These are phyloP conservation scores for Lutjanus argentimaculatus DNA, from an alignment of 2,797 vertebrate species.

Conservation along the genomic window DNA sequence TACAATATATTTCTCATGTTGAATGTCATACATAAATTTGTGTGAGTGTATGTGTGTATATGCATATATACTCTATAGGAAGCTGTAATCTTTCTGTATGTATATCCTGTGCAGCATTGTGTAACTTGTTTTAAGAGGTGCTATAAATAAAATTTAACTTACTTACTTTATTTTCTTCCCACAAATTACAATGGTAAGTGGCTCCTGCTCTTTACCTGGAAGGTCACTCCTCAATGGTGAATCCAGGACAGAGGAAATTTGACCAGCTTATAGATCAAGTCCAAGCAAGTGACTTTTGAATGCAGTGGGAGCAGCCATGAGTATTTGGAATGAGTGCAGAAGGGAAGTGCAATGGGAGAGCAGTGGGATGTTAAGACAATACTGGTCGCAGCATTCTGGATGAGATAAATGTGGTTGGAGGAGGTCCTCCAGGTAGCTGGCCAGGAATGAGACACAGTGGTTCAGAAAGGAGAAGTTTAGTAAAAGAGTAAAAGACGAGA, in stretches of 20 bases:
- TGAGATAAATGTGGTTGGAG: not conserved
- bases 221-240: not conserved
- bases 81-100: too few relatives aligned
- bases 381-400: not conserved
- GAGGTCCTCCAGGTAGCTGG: not conserved
- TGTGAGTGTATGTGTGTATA: too few relatives aligned
- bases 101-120: too few relatives aligned
- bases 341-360: not conserved
- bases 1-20: too few relatives aligned
- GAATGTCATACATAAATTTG: too few relatives aligned
- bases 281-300: not conserved
- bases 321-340: not conserved
- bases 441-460: not conserved
- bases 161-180: too few relatives aligned
- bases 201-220: conserved; percentile 1
- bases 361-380: not conserved
- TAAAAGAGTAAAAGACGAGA: not conserved
- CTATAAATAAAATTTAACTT: too few relatives aligned
- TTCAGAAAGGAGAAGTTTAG: not conserved
- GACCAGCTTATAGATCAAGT: not conserved
- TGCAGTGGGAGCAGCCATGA: not conserved
- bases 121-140: too few relatives aligned
- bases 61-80: too few relatives aligned
- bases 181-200: not conserved
- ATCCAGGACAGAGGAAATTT: not conserved